A percentile compares a stretch with the other conserved stretches of the same genome.
Conservation (phyloP, 2,888 invertebrate species). For the Habrosyne pyritoides region DNA sequence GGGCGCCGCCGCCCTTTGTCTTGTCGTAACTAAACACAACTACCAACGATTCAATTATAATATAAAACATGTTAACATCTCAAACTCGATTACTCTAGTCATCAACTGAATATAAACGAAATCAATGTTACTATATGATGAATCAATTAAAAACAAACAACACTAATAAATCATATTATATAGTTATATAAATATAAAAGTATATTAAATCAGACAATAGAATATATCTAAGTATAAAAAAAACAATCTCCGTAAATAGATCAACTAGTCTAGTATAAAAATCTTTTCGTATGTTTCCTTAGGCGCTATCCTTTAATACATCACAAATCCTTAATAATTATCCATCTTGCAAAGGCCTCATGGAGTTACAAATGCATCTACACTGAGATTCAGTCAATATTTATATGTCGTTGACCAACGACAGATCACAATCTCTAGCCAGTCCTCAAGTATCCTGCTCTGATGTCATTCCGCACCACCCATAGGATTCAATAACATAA, state of each 20-base stretch:
- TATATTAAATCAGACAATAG: conserved; percentile 83
- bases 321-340: conserved; percentile 83
- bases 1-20: conserved; percentile 33
- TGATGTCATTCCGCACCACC: conserved; percentile 78
- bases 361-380: conserved; percentile 84
- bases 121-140: conserved; percentile 72
- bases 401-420: conserved; percentile 84
- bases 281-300: conserved; percentile 84
- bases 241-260: conserved; percentile 85
- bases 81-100: conserved; percentile 52
- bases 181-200: conserved; percentile 81
- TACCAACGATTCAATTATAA: conserved; percentile 75
- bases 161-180: conserved; percentile 82
- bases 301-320: conserved; percentile 84
- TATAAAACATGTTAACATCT: conserved; percentile 65
- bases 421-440: conserved; percentile 84
- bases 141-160: conserved; percentile 83
- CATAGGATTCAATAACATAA: conserved; percentile 80
- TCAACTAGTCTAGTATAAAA: conserved; percentile 84
- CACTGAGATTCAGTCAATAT: conserved; percentile 84
- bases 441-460: conserved; percentile 75
- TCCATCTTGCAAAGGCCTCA: conserved; percentile 84
- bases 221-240: conserved; percentile 84
- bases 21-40: conserved; percentile 64
- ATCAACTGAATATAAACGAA: conserved; percentile 67